phyloP scores from a whole-genome alignment of 2,797 vertebrate genomes.

The Streptopelia turtur region DNA sequence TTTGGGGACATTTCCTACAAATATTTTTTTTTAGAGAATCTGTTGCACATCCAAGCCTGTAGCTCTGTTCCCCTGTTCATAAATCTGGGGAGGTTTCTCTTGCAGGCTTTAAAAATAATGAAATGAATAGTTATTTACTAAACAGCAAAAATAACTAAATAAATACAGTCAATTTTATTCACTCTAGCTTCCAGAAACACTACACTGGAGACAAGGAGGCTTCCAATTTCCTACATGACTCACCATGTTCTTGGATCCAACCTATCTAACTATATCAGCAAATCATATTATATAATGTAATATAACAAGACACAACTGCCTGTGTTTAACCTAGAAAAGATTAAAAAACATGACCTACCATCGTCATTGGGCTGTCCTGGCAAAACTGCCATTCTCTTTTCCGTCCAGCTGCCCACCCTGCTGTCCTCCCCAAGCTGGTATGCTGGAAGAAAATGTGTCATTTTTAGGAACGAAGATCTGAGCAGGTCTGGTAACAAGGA shows the following conservation, averaged over 20 bases:
- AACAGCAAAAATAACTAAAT: constrained; percentile 14
- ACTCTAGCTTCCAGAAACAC: constrained; percentile 29
- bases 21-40: not conserved
- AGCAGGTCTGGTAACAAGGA: not conserved
- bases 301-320: constrained; percentile 60
- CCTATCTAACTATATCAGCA: constrained; percentile 58
- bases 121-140: constrained; percentile 18
- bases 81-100: not conserved
- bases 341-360: constrained; percentile 46
- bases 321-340: constrained; percentile 65
- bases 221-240: constrained; percentile 66
- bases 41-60: not conserved
- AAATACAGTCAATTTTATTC: constrained; percentile 56
- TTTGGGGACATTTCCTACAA: not conserved
- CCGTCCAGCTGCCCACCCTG: not conserved
- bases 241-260: constrained; percentile 66
- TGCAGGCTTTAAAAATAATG: not conserved
- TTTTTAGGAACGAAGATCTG: not conserved
- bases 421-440: not conserved
- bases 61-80: not conserved
- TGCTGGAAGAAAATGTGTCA: not conserved
- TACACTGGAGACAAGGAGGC: constrained; percentile 5
- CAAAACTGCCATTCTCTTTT: constrained; percentile 11
- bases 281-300: constrained; percentile 68
- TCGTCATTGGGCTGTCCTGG: constrained; percentile 34